Evolutionary conservation across 2,113 vertebrate species (phyloP), one percentile per base, ranked within the genome.

Genomic region (Stigmatopora argus): DNA sequence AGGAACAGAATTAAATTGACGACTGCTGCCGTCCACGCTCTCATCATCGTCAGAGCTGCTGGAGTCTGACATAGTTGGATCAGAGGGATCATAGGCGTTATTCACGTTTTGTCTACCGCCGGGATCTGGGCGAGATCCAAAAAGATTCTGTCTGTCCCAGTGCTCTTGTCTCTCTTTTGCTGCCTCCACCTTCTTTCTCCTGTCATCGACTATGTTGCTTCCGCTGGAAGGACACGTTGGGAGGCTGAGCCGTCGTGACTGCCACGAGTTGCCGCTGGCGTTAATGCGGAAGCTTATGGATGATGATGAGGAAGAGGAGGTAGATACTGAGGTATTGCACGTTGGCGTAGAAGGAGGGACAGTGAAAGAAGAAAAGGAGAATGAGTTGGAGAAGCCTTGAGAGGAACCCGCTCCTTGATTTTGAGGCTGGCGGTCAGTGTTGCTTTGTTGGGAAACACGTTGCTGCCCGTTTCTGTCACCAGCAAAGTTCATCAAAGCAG

Each of bases 11-110:
- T 23, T 7, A 8, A 57, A 15, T 41, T n/a, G 13, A 14, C 3
- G 75, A 34, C 65, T 65, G 55, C 64, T 68, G 9, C 66, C 56
- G 5, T 48, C 70, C 5, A 52, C 48, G 72, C 26, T 47, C 60
- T 88, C 85, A 0, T 86, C 86, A 2, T 71, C 89, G 55, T 83
- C 87, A 0, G 91, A 87, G 12, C 90, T 92, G 66, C 91, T 92
- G 0, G 95, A 94, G 73, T 97, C 95, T 0, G 96, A 99, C n/a
- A 92, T 87, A 0, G 96, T 99, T 62, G 96, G 96, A 62, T 99
- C 90, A 75, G 94, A 99, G 18, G 96, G 96, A 83, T 99, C 96
- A 3, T 99, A 99, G 48, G 95, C 93, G 63, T 93, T 93, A 31
- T 89, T 91, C 71, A 91, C 90, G 17, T 91, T 85, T 69, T 88